These are phyloP conservation scores for Pseudolycoriella hygida DNA, from an alignment of 2,888 invertebrate genomes.

Conservation along the genomic window DNA sequence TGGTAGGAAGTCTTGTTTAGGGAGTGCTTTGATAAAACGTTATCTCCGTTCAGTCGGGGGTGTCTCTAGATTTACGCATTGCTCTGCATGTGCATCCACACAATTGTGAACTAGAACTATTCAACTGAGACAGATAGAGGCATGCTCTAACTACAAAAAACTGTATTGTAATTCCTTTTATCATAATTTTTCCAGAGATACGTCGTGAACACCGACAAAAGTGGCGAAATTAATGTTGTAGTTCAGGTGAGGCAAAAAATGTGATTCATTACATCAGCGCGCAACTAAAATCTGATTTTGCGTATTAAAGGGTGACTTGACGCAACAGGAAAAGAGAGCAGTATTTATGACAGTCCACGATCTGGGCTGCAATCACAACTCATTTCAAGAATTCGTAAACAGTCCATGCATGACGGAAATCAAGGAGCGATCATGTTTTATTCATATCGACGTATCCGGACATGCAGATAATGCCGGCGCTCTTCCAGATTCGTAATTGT, in stretches of 20 bases:
- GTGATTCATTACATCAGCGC: too few species aligned
- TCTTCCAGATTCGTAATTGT: constrained; percentile 55
- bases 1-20: too few species aligned
- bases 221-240: constrained; percentile 57
- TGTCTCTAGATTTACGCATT: too few species aligned
- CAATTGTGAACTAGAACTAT: too few species aligned
- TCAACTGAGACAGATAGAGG: too few species aligned
- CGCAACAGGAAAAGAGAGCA: constrained; percentile 62
- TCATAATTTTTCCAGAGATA: constrained; percentile 48
- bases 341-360: constrained; percentile 81
- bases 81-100: too few species aligned
- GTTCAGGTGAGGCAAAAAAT: constrained; percentile 42
- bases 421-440: constrained; percentile 67
- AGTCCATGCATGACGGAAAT: constrained; percentile 71
- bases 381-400: constrained; percentile 66
- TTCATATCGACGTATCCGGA: constrained; percentile 73
- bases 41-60: too few species aligned
- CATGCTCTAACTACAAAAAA: too few species aligned
- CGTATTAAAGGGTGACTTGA: constrained; percentile 52
- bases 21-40: too few species aligned
- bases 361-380: constrained; percentile 65
- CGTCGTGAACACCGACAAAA: constrained; percentile 52
- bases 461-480: constrained; percentile 69
- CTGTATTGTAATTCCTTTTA: too few species aligned
- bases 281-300: background rate